A percentile compares a stretch with the other conserved stretches of the same genome.
These are phyloP conservation scores for Archips xylosteana DNA, from an alignment of 2,888 invertebrate species.

Conservation along the genomic window DNA sequence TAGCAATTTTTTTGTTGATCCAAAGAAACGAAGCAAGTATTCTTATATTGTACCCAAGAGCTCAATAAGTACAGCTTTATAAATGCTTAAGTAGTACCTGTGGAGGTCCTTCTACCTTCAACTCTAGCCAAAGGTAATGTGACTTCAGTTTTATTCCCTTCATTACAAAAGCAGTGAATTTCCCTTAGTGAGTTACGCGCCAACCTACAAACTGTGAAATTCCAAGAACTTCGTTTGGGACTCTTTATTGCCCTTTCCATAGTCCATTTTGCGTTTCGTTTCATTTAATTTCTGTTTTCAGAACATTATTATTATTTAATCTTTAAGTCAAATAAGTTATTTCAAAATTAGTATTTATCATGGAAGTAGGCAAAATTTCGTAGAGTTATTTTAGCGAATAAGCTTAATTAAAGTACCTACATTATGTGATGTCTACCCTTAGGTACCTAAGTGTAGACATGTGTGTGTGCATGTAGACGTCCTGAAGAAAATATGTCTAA, in stretches of 20 bases:
- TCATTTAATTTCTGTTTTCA: constrained; percentile 13
- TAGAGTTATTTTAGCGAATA: no score
- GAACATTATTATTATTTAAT: constrained; percentile 1
- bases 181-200: constrained; percentile 33
- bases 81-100: neutral
- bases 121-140: constrained; percentile 3
- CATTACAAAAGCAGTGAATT: constrained; percentile 39
- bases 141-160: constrained; percentile 31
- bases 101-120: neutral
- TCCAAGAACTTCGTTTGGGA: constrained; percentile 37
- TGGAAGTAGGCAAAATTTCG: no score
- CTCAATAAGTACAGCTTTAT: no score
- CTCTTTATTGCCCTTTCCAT: constrained; percentile 35
- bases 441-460: no score
- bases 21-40: no score
- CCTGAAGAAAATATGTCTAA: no score
- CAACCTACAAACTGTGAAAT: constrained; percentile 36
- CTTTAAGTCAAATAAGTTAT: neutral
- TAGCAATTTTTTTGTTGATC: no score
- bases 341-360: no score
- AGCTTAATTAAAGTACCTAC: no score
- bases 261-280: constrained; percentile 22
- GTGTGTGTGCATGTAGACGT: no score
- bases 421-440: no score
- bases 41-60: no score